Conservation (phyloP, 1,140 invertebrate genomes). For the Argopecten irradians region DNA sequence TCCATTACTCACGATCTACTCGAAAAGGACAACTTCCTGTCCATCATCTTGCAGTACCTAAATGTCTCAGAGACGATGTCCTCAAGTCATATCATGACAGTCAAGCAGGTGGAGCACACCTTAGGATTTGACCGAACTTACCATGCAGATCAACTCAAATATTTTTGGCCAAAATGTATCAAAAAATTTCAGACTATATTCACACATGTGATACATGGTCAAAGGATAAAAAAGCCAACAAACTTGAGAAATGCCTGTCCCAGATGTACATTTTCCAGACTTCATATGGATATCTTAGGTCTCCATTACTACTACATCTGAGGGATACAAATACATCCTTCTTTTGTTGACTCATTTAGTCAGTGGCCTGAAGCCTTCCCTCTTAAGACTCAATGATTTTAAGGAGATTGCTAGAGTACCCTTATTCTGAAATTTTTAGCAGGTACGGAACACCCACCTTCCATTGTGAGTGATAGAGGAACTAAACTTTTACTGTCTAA, state of each 20-base stretch:
- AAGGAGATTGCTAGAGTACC: slow-evolving; percentile 36
- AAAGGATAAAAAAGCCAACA: slow-evolving; percentile 46
- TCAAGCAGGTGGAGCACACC: slow-evolving; percentile 33
- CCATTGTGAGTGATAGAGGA: slow-evolving; percentile 24
- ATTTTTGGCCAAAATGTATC: slow-evolving; percentile 44
- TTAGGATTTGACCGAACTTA: slow-evolving; percentile 37
- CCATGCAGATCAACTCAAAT: slow-evolving; percentile 26
- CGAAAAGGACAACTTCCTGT: neutral
- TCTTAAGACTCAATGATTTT: slow-evolving; percentile 30
- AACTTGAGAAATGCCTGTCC: slow-evolving; percentile 34
- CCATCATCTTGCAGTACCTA: slow-evolving; percentile 27
- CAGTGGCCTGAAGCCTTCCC: slow-evolving; percentile 50
- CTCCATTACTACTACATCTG: slow-evolving; percentile 49
- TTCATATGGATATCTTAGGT: slow-evolving; percentile 59
- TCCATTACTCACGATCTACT: neutral
- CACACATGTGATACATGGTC: slow-evolving; percentile 54
- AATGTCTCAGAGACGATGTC: neutral
- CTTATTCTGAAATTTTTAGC: slow-evolving; percentile 48
- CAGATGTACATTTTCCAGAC: slow-evolving; percentile 42
- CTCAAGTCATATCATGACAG: slow-evolving; percentile 45
- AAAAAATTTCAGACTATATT: slow-evolving; percentile 30
- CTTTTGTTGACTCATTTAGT: slow-evolving; percentile 54
- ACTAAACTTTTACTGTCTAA: too few species aligned
- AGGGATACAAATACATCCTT: slow-evolving; percentile 51
- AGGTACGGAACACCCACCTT: slow-evolving; percentile 48